Percentiles rank a stretch among this genome's conserved stretches.
These are phyloP conservation scores for Spatula clypeata DNA, from an alignment of 2,797 vertebrate species.

Conservation along the genomic window DNA sequence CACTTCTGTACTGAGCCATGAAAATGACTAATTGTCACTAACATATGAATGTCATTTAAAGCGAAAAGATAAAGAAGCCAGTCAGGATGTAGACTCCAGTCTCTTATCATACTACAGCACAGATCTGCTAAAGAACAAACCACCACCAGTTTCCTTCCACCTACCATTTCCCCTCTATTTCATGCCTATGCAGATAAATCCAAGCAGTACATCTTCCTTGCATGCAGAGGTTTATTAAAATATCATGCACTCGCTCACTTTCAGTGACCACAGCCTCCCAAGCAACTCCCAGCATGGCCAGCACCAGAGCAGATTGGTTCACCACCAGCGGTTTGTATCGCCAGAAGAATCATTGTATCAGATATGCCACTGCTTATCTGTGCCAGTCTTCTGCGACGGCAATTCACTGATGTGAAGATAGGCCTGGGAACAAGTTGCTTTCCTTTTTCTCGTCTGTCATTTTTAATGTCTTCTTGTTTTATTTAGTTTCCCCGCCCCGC, in stretches of 20 bases:
- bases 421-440: neutral
- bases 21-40: neutral
- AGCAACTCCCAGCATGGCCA: neutral
- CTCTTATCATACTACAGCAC: neutral
- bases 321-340: neutral
- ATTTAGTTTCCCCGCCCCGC: neutral
- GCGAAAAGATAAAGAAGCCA: neutral
- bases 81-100: neutral
- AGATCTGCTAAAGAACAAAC: neutral
- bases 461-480: neutral
- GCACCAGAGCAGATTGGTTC: neutral
- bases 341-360: neutral
- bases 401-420: neutral
- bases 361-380: neutral
- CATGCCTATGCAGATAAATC: neutral
- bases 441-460: neutral
- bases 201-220: neutral
- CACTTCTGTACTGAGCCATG: neutral
- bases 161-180: fast-evolving
- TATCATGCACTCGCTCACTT: fast-evolving
- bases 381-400: neutral
- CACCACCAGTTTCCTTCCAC: neutral
- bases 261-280: fast-evolving
- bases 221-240: neutral
- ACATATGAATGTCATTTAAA: neutral